Conservation (phyloP, 2,797 vertebrate genomes). For the Sebastes aleutianus region DNA sequence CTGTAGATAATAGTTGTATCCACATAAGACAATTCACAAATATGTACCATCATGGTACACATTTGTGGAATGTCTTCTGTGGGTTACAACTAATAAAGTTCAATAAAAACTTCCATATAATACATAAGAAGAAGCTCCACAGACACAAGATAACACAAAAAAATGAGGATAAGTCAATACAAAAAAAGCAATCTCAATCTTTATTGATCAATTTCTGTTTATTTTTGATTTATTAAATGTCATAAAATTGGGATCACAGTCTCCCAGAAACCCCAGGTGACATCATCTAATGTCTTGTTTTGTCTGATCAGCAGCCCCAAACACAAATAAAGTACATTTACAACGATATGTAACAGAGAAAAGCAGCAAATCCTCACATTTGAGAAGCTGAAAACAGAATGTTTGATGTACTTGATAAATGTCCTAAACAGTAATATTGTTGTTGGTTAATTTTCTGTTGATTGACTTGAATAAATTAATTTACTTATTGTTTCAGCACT, state of each 20-base stretch:
- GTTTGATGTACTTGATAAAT: background rate
- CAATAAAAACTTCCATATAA: no score
- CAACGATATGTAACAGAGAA: background rate
- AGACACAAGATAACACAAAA: background rate
- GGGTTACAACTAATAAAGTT: no score
- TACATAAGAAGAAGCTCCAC: background rate
- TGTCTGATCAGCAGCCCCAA: background rate
- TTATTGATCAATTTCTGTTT: background rate
- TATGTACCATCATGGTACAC: no score
- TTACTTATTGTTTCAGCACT: no score
- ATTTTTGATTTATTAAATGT: background rate
- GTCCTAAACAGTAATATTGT: background rate
- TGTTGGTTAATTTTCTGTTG: background rate
- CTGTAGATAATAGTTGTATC: no score
- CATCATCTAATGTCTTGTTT: background rate
- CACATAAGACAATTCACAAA: no score
- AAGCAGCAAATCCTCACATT: background rate
- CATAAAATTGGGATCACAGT: background rate
- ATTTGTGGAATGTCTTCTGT: no score
- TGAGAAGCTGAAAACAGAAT: background rate
- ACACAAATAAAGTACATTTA: background rate
- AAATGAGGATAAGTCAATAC: background rate
- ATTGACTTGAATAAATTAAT: no score
- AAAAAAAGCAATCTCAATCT: background rate
- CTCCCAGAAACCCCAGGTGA: background rate